Evolutionary conservation across 2,888 invertebrate species (phyloP), one percentile per base, ranked within the genome.

Genomic region (Micoletzkya japonica): DNA sequence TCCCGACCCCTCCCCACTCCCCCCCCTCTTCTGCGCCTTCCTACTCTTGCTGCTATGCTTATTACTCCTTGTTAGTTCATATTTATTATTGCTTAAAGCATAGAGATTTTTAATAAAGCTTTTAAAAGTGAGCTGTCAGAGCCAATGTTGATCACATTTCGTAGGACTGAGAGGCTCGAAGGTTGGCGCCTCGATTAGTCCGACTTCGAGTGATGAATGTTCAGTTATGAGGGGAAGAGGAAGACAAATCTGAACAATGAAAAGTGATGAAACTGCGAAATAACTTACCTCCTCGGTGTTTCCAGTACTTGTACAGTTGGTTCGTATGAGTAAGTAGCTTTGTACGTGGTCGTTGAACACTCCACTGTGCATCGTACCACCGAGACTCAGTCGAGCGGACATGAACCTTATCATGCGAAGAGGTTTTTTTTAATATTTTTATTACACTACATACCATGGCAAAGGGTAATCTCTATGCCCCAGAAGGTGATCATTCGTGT

Each of bases 321-420:
- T 66, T 37, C 36, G 4, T 6, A 66, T 44, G n/a, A 30, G 64
- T 20, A 66, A 54, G 54, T 66, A 66, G n/a, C 54, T 52, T 30
- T 66, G 54, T 30, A 66, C 64, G 14, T 37, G 28, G 36, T 66
- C 64, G 20, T 66, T 54, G 37, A 66, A 66, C 6, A 54, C 54
- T 26, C 44, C 44, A 32, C 54, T 54, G 10, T 66, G 54, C 0
- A 66, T 28, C 28, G 54, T 14, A 10, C 64, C 64, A 28, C 64
- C 64, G 2, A 66, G 54, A 0, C 37, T 37, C 2, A 66, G 54
- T 32, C 64, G 52, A 36, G 64, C 64, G 2, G 64, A 66, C 32
- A 50, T 50, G 54, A 44, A 66, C 64, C 64, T 66, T 24, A 32
- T 14, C 7, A 24, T 17, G 24, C 26, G 24, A 14, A 7, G 7